Percentiles rank a stretch among this genome's conserved stretches.
phyloP scores from a whole-genome alignment of 2,113 vertebrate genomes.

The Tor tambroides region DNA sequence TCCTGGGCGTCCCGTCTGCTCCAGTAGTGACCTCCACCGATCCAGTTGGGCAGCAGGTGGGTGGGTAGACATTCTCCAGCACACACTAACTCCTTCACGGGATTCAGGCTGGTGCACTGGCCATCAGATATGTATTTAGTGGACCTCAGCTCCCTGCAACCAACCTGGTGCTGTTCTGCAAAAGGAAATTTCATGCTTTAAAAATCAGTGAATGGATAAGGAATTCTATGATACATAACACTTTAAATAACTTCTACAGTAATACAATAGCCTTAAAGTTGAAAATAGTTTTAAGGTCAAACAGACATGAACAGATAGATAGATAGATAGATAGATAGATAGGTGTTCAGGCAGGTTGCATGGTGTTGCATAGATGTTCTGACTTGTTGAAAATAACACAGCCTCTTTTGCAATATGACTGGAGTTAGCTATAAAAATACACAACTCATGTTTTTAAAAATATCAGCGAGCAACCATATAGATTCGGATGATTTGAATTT shows the following conservation, averaged over 20 bases:
- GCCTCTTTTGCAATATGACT: no score
- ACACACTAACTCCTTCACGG: conserved; percentile 94
- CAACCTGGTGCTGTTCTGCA: conserved; percentile 85
- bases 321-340: not conserved
- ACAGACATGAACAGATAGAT: not conserved
- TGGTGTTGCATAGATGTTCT: no score
- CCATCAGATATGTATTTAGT: conserved; percentile 97
- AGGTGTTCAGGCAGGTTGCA: no score
- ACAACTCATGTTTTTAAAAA: not conserved
- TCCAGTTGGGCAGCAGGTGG: conserved; percentile 94
- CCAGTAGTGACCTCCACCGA: conserved; percentile 90
- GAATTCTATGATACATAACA: not conserved
- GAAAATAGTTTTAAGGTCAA: not conserved
- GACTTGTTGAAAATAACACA: no score
- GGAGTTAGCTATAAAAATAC: no score
- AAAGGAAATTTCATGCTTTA: conserved; percentile 33
- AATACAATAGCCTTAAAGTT: not conserved
- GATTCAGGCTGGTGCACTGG: conserved; percentile 91
- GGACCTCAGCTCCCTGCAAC: conserved; percentile 91
- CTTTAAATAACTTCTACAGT: not conserved
- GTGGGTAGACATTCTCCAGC: conserved; percentile 91
- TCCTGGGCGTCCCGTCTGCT: conserved; percentile 85
- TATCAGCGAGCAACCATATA: not conserved
- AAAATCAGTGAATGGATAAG: not conserved
- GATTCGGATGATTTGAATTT: not conserved